Evolutionary conservation across 2,797 vertebrate species (phyloP).

Genomic region (Melanotaenia nigrans): DNA sequence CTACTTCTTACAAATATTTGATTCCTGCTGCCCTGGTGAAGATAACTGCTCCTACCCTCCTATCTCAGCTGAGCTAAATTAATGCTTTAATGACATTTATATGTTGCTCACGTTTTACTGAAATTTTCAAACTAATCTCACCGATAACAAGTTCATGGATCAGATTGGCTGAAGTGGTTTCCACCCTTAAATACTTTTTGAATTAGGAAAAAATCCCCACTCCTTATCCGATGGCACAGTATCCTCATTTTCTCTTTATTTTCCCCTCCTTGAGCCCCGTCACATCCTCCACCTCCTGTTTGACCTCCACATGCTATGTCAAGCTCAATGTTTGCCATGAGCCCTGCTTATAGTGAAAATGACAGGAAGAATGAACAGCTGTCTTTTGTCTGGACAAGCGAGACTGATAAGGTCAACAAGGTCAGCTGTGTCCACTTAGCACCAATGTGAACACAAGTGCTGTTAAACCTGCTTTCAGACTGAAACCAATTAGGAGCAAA

Average conservation of each 20-base stretch:
- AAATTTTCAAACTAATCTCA: conserved; percentile 4
- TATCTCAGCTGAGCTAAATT: not conserved
- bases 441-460: not conserved
- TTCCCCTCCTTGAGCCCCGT: conserved; percentile 1
- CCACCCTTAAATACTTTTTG: not conserved
- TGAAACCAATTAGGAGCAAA: not conserved
- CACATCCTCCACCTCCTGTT: conserved; percentile 5
- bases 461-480: conserved; percentile 11
- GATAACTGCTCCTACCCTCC: not conserved
- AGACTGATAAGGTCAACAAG: conserved; percentile 36
- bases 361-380: conserved; percentile 29
- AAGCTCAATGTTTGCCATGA: conserved; percentile 14
- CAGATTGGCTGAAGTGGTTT: not conserved
- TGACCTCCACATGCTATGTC: conserved; percentile 26
- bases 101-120: not conserved
- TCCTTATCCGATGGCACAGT: not conserved
- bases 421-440: not conserved
- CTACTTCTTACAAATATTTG: not conserved
- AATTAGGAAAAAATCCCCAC: not conserved
- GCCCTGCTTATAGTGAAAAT: conserved; percentile 40
- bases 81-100: not conserved
- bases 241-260: conserved; percentile 7
- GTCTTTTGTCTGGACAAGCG: conserved; percentile 10
- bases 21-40: not conserved
- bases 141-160: conserved; percentile 22